Conservation (phyloP, 2,888 invertebrate genomes). For the Diploptera punctata region DNA sequence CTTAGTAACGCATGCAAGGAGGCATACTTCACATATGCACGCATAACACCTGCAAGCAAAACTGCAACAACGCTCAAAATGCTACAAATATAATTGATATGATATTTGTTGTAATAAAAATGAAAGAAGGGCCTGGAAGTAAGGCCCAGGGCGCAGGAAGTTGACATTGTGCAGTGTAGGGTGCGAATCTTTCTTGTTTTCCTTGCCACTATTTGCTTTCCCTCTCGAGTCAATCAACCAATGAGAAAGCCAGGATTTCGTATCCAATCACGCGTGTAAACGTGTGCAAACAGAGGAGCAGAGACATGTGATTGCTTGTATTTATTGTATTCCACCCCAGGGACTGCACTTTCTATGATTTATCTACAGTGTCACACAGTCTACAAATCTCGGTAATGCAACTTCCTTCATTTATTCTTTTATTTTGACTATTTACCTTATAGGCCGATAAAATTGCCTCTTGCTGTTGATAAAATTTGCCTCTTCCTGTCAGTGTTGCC, state of each 20-base stretch:
- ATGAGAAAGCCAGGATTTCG: not conserved
- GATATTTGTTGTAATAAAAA: not conserved
- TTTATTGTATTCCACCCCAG: not conserved
- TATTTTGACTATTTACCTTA: too few relatives aligned
- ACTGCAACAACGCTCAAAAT: too few relatives aligned
- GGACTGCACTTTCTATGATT: not conserved
- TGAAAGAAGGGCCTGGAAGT: not conserved
- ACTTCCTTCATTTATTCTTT: too few relatives aligned
- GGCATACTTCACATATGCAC: too few relatives aligned
- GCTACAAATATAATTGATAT: too few relatives aligned
- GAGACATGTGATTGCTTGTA: not conserved
- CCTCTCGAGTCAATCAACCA: conserved; percentile 3
- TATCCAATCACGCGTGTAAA: conserved; percentile 2
- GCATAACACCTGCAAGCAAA: too few relatives aligned
- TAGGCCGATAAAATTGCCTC: too few relatives aligned
- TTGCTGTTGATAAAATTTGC: too few relatives aligned
- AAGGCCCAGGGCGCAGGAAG: not conserved
- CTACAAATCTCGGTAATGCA: too few relatives aligned
- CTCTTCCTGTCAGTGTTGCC: too few relatives aligned
- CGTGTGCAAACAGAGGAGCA: not conserved
- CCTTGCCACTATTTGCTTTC: not conserved
- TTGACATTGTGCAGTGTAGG: not conserved
- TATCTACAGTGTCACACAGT: not conserved
- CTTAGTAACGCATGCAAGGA: too few relatives aligned
- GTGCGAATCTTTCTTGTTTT: not conserved